Conservation (phyloP, 2,113 vertebrate genomes). For the Hippocampus guttulatus region DNA sequence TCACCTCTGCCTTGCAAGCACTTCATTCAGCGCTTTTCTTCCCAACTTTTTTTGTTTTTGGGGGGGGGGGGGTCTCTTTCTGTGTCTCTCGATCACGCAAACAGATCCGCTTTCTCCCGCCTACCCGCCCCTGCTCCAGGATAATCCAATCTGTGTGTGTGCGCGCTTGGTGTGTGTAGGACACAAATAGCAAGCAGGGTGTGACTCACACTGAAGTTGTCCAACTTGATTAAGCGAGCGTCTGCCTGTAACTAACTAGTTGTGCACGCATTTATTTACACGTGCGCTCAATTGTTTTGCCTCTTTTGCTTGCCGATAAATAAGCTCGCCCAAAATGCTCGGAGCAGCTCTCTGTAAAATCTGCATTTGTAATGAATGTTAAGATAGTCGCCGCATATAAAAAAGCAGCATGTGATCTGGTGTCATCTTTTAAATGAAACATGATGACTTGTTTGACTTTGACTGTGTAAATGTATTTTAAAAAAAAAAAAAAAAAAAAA, state of each 20-base stretch:
- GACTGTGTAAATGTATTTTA: neutral
- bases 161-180: slow-evolving; percentile 31
- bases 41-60: slow-evolving; percentile 29
- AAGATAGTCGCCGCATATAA: neutral
- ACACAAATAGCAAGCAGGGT: slow-evolving; percentile 63
- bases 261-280: neutral
- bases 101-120: slow-evolving; percentile 69
- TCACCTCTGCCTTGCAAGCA: slow-evolving; percentile 63
- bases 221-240: slow-evolving; percentile 16
- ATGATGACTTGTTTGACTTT: neutral
- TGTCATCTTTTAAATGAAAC: neutral
- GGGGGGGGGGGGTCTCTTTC: slow-evolving; percentile 14
- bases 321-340: too few relatives aligned
- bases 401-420: neutral
- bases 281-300: too few relatives aligned
- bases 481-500: neutral
- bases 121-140: slow-evolving; percentile 45
- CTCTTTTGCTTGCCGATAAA: too few relatives aligned
- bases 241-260: slow-evolving; percentile 5
- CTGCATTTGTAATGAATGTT: neutral
- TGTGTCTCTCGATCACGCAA: slow-evolving; percentile 48
- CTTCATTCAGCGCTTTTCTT: slow-evolving; percentile 45
- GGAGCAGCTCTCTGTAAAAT: neutral
- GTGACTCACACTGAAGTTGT: slow-evolving; percentile 34
- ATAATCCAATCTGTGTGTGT: slow-evolving; percentile 49